Evolutionary conservation across 2,113 vertebrate genomes (phyloP), one percentile per base, ranked within the genome.

Genomic region (Eleginops maclovinus): DNA sequence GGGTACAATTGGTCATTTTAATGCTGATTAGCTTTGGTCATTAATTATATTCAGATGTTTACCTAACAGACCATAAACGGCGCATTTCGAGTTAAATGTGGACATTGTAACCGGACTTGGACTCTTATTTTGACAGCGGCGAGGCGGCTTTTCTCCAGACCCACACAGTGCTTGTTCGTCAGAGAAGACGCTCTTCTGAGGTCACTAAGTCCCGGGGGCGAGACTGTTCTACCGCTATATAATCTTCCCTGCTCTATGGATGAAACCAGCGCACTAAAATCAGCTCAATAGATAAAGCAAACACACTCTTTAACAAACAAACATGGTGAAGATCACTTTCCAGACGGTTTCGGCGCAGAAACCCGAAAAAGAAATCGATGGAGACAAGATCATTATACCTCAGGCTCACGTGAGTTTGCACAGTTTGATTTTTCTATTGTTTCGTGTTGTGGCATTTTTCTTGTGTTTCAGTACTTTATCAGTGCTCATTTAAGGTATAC

Each of bases 271-370:
- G 21, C 65, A 79, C 66, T 53, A 73, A 81, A 24, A 81, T 15
- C 71, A 82, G 73, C 73, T 28, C 54, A 26, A 46, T 19, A 90
- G 55, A 82, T 43, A 55, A 51, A 87, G 56, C 44, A 77, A 53
- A 69, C 8, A 62, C 1, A 72, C 55, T 77, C 53, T 21, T 36
- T 56, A 81, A 16, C 56, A 67, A 54, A 64, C 59, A 91, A 84
- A 87, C 81, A 98, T 97, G 97, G 97, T 97, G 95, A 97, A 97
- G 94, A 97, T 98, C 80, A 95, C 95, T 4, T 96, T 97, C 79
- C 96, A 96, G 89, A 86, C 94, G 24, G 93, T 95, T 4, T 89
- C 95, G 81, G 92, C 88, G 58, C 90, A 95, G 89, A 98, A 97
- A 89, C 87, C 89, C 13, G 96, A 97, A 74, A 96, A 96, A 87